These are phyloP conservation scores for Hemibagrus wyckioides DNA, from an alignment of 2,113 vertebrate species.

Conservation along the genomic window DNA sequence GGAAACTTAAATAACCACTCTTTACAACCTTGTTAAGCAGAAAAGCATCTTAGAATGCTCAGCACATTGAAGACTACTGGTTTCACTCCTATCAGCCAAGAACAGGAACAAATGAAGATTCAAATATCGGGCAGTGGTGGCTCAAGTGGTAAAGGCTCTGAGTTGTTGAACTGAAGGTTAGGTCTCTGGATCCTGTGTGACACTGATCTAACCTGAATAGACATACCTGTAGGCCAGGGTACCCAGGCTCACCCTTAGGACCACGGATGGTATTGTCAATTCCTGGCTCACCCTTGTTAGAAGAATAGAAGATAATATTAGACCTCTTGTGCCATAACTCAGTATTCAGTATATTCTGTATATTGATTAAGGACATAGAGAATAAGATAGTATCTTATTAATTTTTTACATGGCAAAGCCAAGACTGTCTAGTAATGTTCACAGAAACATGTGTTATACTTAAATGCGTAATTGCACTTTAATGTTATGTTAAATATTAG, in stretches of 20 bases:
- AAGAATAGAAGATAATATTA: background rate
- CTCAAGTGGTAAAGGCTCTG: too few relatives aligned
- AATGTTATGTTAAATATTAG: background rate
- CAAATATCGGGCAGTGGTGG: too few relatives aligned
- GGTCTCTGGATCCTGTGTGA: too few relatives aligned
- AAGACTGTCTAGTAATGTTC: too few relatives aligned
- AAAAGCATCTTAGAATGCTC: background rate
- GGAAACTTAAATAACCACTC: background rate
- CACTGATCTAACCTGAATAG: background rate
- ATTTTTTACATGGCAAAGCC: too few relatives aligned
- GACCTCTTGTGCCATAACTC: background rate
- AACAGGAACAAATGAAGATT: too few relatives aligned
- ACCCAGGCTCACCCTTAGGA: constrained; percentile 77
- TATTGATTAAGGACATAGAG: background rate
- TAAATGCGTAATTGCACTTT: background rate
- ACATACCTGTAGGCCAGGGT: constrained; percentile 72
- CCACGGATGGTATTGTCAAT: constrained; percentile 66
- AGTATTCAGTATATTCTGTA: background rate
- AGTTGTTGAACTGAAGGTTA: too few relatives aligned
- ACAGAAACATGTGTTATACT: background rate
- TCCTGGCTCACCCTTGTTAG: constrained; percentile 77
- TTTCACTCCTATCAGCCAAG: background rate
- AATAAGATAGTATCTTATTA: too few relatives aligned
- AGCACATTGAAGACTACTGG: background rate
- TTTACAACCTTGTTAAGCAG: background rate